Conservation (phyloP, 2,113 vertebrate genomes). For the Ciconia stormi region DNA sequence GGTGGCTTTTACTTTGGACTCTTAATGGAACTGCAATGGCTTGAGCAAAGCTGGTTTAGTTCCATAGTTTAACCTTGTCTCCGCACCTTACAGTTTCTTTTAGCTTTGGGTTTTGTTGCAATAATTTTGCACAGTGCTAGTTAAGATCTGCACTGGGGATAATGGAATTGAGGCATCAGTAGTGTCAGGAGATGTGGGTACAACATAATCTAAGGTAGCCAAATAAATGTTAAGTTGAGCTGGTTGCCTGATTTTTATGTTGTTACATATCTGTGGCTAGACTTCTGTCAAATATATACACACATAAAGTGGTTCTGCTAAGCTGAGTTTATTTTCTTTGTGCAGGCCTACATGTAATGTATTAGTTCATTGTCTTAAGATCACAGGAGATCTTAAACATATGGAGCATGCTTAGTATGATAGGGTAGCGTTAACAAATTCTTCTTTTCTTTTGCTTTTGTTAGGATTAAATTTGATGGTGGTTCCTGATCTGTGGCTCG, state of each 20-base stretch:
- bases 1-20: not conserved
- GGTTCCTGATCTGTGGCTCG: not conserved
- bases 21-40: not conserved
- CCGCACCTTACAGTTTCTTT: not conserved
- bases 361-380: not conserved
- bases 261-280: not conserved
- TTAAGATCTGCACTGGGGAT: not conserved
- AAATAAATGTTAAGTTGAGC: not conserved
- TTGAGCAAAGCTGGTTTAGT: not conserved
- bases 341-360: not conserved
- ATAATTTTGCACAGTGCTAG: not conserved
- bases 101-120: not conserved
- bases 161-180: not conserved
- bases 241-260: not conserved
- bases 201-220: not conserved
- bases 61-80: not conserved
- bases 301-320: not conserved
- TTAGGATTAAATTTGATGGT: not conserved
- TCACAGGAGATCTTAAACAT: not conserved
- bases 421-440: not conserved
- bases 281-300: not conserved
- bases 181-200: not conserved
- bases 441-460: not conserved
- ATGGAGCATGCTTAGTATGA: not conserved
- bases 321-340: not conserved